Percentiles rank a stretch among this genome's conserved stretches.
These are phyloP conservation scores for Furcula furcula DNA, from an alignment of 2,888 invertebrate species.

Conservation along the genomic window DNA sequence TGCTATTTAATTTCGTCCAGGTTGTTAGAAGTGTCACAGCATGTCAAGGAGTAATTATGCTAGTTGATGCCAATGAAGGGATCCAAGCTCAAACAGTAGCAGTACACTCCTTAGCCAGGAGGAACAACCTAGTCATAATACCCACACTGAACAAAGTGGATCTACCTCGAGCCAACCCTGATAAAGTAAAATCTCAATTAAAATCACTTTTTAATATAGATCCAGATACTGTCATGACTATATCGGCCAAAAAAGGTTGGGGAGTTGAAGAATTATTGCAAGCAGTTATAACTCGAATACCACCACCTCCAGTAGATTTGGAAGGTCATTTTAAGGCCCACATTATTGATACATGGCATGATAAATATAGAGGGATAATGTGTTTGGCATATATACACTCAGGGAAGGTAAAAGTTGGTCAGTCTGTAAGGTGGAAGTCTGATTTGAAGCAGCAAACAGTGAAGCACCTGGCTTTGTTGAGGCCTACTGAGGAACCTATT, in stretches of 20 bases:
- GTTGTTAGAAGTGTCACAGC: constrained; percentile 93
- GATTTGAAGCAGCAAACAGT: constrained; percentile 90
- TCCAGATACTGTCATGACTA: constrained; percentile 86
- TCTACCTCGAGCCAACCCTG: constrained; percentile 94
- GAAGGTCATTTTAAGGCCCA: constrained; percentile 87
- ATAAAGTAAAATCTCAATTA: constrained; percentile 89
- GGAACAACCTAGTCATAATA: constrained; percentile 89
- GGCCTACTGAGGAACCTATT: constrained; percentile 87
- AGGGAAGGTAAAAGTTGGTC: constrained; percentile 87
- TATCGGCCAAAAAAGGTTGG: constrained; percentile 96
- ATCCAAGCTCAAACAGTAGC: constrained; percentile 99
- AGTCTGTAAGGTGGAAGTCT: constrained; percentile 87
- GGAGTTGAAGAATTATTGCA: constrained; percentile 90
- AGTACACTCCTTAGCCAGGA: constrained; percentile 95
- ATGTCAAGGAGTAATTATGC: constrained; percentile 96
- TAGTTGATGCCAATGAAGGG: constrained; percentile 98
- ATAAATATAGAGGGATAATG: constrained; percentile 91
- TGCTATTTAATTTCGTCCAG: too few relatives aligned
- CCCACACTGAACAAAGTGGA: constrained; percentile 99
- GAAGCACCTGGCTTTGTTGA: constrained; percentile 88
- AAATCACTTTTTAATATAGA: constrained; percentile 91
- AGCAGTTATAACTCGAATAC: constrained; percentile 89
- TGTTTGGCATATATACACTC: constrained; percentile 89
- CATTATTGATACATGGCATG: constrained; percentile 97
- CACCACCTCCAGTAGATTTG: constrained; percentile 85